These are phyloP conservation scores for Palaemon carinicauda DNA, from an alignment of 1,140 invertebrate species.

Conservation along the genomic window DNA sequence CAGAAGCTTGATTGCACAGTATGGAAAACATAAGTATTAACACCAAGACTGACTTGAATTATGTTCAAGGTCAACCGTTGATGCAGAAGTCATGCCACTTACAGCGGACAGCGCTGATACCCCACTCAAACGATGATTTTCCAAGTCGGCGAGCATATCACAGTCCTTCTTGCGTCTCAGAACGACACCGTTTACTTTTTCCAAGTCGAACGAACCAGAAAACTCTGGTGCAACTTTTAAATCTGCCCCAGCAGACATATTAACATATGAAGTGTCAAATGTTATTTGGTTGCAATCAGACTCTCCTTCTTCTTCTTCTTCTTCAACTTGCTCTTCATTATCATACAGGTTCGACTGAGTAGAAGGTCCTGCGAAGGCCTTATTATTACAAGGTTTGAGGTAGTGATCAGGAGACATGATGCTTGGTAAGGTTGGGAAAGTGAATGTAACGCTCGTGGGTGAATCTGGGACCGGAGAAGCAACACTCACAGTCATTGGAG, in stretches of 20 bases:
- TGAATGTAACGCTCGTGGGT: slow-evolving; percentile 49
- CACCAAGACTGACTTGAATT: slow-evolving; percentile 53
- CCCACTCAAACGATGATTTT: slow-evolving; percentile 34
- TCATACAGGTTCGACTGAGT: neutral
- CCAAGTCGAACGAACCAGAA: neutral
- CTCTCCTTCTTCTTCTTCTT: neutral
- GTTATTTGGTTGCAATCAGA: neutral
- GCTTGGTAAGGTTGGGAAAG: slow-evolving; percentile 22
- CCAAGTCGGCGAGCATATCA: slow-evolving; percentile 6
- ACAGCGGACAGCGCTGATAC: slow-evolving; percentile 41
- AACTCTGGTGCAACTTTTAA: neutral
- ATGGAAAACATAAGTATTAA: slow-evolving; percentile 60
- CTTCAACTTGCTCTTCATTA: neutral
- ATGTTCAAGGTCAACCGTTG: slow-evolving; percentile 42
- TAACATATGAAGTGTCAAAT: slow-evolving; percentile 20
- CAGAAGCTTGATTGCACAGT: too few relatives aligned
- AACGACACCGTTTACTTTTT: slow-evolving; percentile 26
- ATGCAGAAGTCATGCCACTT: slow-evolving; percentile 45
- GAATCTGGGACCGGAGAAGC: slow-evolving; percentile 36
- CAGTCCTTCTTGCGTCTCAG: slow-evolving; percentile 18
- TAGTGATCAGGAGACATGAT: slow-evolving; percentile 23
- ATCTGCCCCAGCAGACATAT: slow-evolving; percentile 20
- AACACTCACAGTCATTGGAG: neutral
- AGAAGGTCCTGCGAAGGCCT: neutral
- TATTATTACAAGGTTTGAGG: slow-evolving; percentile 44